Base-by-base conservation (phyloP, 2,888 invertebrate species). In the Pandemis heparana region DNA sequence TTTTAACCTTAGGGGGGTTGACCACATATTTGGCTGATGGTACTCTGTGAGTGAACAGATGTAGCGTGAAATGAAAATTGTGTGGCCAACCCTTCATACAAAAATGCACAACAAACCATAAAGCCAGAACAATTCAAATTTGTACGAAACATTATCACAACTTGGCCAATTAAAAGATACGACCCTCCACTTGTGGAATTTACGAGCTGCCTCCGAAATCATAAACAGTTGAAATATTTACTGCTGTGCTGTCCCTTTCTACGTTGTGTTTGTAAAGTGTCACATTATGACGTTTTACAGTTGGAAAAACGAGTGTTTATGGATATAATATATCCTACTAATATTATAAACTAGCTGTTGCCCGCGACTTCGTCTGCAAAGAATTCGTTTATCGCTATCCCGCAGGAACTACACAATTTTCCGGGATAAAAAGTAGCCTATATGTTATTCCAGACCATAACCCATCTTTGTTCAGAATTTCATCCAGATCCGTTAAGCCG, bases 151-250 rank as follows among this genome's bases (percentile, higher is more conserved):
- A 64, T 70, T 70, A 70, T 43, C 53, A 63, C 43, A 70, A 70
- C 46, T 64, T 46, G 23, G 43, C 64, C 64, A 70, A 64, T 70
- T 64, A 70, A 70, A 70, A 46, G 64, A 39, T 61, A 64, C 43
- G 53, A 61, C 64, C 18, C 46, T 12, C 64, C 64, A 51, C 46
- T 70, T 46, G 14, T 1, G 70, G 46, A 70, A 64, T 70, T 70
- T 53, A 41, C 43, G 43, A 23, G 16, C 61, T 39, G 9, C 10
- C 16, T 18, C 18, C 62, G 12, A 43, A 63, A 63, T 63, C 43
- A 63, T 63, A 63, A 63, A 63, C 62, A 63, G 62, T 63, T 63
- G 43, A 23, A 63, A 43, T 63, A 63, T 63, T 46, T 63, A 32
- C 23, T 32, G 23, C 23, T 32, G 1, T n/a, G 38, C 43, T 16